These are phyloP conservation scores for Macrosiphum euphorbiae DNA, from an alignment of 2,888 invertebrate species.

Conservation along the genomic window DNA sequence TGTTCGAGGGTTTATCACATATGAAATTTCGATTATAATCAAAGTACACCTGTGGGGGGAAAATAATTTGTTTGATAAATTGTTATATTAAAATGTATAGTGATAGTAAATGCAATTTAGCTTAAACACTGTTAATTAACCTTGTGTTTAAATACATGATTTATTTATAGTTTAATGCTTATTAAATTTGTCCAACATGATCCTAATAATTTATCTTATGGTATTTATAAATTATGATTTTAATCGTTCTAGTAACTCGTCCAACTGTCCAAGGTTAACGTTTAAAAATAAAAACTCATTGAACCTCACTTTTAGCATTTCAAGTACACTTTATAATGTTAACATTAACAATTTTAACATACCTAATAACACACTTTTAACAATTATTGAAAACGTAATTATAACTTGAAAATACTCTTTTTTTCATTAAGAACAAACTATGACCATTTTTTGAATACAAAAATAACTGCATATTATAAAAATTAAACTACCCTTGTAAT, in stretches of 20 bases:
- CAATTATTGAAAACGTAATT: not conserved
- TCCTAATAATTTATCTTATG: not conserved
- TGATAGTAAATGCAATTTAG: not conserved
- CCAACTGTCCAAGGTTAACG: not conserved
- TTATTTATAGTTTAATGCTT: not conserved
- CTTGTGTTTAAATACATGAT: not conserved
- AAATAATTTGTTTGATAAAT: not conserved
- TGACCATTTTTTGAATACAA: not conserved
- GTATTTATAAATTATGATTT: not conserved
- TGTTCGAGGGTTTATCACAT: not conserved
- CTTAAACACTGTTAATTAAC: not conserved
- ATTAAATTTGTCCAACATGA: not conserved
- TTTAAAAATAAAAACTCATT: not conserved
- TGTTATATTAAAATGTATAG: not conserved
- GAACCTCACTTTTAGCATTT: not conserved
- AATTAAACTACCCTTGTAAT: not conserved
- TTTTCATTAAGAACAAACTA: not conserved
- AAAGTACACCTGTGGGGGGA: not conserved
- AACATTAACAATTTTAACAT: not conserved
- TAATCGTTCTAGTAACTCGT: not conserved
- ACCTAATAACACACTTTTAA: not conserved
- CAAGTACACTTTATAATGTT: not conserved
- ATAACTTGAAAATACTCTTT: not conserved
- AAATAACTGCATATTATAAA: not conserved
- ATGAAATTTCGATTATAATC: not conserved